Evolutionary conservation across 2,113 vertebrate species (phyloP), one percentile per base, ranked within the genome.

Genomic region (Hiodon tergisus): DNA sequence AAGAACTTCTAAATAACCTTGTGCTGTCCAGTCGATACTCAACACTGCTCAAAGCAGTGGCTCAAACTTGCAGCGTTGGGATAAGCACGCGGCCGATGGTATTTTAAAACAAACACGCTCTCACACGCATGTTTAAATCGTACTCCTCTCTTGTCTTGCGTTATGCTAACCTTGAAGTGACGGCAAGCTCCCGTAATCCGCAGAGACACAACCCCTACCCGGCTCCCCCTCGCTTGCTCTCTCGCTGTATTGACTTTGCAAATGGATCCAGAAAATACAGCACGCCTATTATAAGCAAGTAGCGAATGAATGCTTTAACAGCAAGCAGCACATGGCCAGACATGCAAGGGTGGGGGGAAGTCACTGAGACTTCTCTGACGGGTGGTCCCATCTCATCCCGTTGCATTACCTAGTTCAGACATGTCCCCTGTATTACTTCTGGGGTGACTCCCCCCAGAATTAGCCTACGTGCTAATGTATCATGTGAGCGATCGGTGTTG

Each of bases 1-100:
- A 74, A 82, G 68, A 70, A 79, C 82, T 72, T 71, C 76, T 83
- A 78, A 81, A 79, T 85, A 82, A 85, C 78, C 79, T 69, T 75
- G 80, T 74, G 67, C 81, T 75, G 78, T 75, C 79, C 78, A n/a
- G 75, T 74, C 48, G 73, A 77, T 16, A 6, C 67, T 50, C 67
- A 68, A 48, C 13, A n/a, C n/a, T 2, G 14, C 51, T 53, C 14
- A 3, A 51, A 54, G 50, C 67, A 69, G 6, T 51, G 3, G 6
- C 48, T 5, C 50, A 14, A 69, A 10, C 63, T 46, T 46, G 16
- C 63, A 48, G 48, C 8, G 63, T n/a, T 65, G 62, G 17, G 31
- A 31, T 9, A 46, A 65, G n/a, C n/a, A 13, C 3, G 14, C 6
- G 67, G 50, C 67, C 52, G 51, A 52, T 69, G 47, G 17, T 53